These are phyloP conservation scores for Eustalomyia histrio DNA, from an alignment of 2,888 invertebrate species.

Conservation along the genomic window DNA sequence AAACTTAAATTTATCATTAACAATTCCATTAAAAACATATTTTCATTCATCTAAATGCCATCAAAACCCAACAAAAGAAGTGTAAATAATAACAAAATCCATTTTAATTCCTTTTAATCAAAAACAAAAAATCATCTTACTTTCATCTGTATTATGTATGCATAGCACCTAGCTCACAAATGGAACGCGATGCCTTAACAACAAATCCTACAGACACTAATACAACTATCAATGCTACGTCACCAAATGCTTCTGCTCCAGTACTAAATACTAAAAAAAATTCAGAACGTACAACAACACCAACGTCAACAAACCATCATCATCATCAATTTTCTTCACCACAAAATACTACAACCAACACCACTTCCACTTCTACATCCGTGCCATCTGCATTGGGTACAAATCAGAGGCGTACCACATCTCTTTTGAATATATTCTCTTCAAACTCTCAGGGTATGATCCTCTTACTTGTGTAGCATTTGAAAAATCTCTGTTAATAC, in stretches of 20 bases:
- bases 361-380: conserved; percentile 65
- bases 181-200: conserved; percentile 61
- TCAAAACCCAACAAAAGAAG: background rate
- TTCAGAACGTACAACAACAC: conserved; percentile 49
- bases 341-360: conserved; percentile 53
- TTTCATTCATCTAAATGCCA: background rate
- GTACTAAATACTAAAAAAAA: conserved; percentile 54
- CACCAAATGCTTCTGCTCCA: conserved; percentile 57
- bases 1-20: background rate
- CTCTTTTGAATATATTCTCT: conserved; percentile 96
- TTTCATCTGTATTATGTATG: conserved; percentile 66
- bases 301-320: conserved; percentile 46
- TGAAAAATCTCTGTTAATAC: conserved; percentile 58
- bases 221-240: conserved; percentile 26
- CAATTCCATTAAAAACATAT: background rate
- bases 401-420: conserved; percentile 89
- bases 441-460: conserved; percentile 94
- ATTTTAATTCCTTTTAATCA: conserved; percentile 26
- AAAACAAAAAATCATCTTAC: conserved; percentile 50
- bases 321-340: conserved; percentile 49
- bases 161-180: conserved; percentile 47
- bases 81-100: conserved; percentile 7
- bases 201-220: conserved; percentile 42
- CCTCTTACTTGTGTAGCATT: conserved; percentile 8
- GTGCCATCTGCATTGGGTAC: conserved; percentile 64